phyloP scores from a whole-genome alignment of 2,888 invertebrate genomes.

The Drosophila limbata region DNA sequence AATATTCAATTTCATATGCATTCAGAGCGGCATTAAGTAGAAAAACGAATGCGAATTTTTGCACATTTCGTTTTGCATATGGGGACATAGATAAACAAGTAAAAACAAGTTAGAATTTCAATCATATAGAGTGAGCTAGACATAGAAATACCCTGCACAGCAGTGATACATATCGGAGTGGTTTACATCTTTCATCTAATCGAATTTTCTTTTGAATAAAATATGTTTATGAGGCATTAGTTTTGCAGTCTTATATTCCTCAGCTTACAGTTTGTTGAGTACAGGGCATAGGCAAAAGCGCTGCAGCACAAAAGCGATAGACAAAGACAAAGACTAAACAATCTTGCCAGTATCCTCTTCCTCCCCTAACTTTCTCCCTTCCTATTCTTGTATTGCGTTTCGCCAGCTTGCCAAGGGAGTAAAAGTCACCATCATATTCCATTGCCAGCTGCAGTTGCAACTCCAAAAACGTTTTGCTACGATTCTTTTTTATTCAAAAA shows the following conservation, averaged over 20 bases:
- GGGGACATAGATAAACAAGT: conserved; percentile 48
- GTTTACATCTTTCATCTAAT: not conserved
- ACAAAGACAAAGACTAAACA: conserved; percentile 49
- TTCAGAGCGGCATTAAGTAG: conserved; percentile 51
- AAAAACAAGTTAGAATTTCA: not conserved
- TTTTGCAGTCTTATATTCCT: not conserved
- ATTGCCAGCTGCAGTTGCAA: conserved; percentile 42
- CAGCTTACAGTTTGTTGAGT: not conserved
- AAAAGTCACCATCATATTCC: conserved; percentile 49
- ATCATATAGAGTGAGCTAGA: not conserved
- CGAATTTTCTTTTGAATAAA: not conserved
- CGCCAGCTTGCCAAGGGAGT: conserved; percentile 31
- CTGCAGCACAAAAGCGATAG: conserved; percentile 38
- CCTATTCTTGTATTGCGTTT: conserved; percentile 9
- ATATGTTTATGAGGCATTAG: not conserved
- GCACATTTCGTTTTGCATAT: conserved; percentile 52
- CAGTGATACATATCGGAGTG: not conserved
- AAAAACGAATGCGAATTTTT: conserved; percentile 46
- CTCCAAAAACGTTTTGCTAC: conserved; percentile 41
- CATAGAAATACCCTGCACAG: not conserved
- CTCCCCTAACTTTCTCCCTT: not conserved
- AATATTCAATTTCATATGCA: conserved; percentile 69
- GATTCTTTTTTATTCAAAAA: conserved; percentile 37
- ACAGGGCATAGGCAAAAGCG: not conserved
- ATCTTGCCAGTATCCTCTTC: conserved; percentile 30